Evolutionary conservation across 2,113 vertebrate species (phyloP), one percentile per base, ranked within the genome.

Genomic region (Engystomops pustulosus): DNA sequence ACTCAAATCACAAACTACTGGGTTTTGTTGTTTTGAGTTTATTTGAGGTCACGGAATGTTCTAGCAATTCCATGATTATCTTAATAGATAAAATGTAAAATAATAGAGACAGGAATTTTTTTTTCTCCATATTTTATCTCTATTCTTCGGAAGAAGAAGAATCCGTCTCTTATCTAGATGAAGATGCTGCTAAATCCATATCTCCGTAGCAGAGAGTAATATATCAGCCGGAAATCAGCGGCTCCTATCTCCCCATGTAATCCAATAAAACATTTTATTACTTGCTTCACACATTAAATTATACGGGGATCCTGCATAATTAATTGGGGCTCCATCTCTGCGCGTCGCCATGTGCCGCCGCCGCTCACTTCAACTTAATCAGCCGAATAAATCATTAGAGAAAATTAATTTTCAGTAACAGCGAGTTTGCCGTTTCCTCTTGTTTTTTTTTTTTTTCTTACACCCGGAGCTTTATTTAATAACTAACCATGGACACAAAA

Each of bases 241-340:
- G 5, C 32, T n/a, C 4, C 51, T 58, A 58, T 78, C 75, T 78
- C 75, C 75, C 75, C 75, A 41, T 78, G 75, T 78, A 78, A 78
- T 78, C 75, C 51, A 78, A 78, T 78, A 60, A 78, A 53, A 78
- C 51, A 58, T 78, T 78, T 78, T 78, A 78, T 78, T 78, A 78
- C 75, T 78, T 78, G 75, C 60, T 60, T 78, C 51, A 60, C 32
- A 78, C 53, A 78, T 78, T 58, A 38, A 78, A 78, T 78, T 78
- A 78, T 78, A 58, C 51, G n/a, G 75, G 34, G 32, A 41, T 51
- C 75, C 58, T 78, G 75, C 75, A 78, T 58, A 78, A 78, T 78
- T 78, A 78, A 78, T 78, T 58, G 75, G 34, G 53, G 17, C 11
- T 18, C 12, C 36, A 58, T 78, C 74, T 76, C 8, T 30, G 30